phyloP scores from a whole-genome alignment of 2,113 vertebrate genomes.

The Notechis scutatus region DNA sequence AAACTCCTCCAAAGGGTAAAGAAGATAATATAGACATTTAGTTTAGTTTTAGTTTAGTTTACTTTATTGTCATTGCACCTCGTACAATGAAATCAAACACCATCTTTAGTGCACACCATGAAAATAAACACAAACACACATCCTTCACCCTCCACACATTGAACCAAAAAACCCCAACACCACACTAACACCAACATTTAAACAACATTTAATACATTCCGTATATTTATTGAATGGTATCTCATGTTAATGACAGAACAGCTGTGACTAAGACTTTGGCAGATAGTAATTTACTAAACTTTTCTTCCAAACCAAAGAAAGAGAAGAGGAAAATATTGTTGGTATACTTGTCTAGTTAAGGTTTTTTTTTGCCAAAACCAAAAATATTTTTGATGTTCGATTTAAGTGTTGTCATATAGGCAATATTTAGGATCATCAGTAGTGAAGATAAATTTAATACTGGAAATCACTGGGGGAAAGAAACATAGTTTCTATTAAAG shows the following conservation, averaged over 20 bases:
- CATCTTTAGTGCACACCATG: too few species aligned
- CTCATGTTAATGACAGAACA: neutral
- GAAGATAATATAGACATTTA: neutral
- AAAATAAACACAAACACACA: too few species aligned
- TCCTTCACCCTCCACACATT: too few species aligned
- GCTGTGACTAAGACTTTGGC: neutral
- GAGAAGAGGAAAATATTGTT: neutral
- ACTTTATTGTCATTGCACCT: too few species aligned
- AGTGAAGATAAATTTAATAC: neutral
- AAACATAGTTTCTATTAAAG: neutral
- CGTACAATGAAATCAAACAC: too few species aligned
- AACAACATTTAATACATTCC: neutral
- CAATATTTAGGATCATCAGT: neutral
- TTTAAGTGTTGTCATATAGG: neutral
- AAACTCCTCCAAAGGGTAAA: neutral
- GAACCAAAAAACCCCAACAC: too few species aligned
- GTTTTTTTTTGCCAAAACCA: neutral
- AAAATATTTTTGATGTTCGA: neutral
- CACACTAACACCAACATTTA: too few species aligned
- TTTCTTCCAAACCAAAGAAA: neutral
- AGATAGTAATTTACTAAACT: neutral
- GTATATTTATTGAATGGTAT: neutral
- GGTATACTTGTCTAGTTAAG: neutral
- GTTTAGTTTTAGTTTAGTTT: too few species aligned
- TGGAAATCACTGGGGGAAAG: neutral